A percentile compares a stretch with the other conserved stretches of the same genome.
phyloP scores from a whole-genome alignment of 2,113 vertebrate species.

The Sebastes fasciatus region DNA sequence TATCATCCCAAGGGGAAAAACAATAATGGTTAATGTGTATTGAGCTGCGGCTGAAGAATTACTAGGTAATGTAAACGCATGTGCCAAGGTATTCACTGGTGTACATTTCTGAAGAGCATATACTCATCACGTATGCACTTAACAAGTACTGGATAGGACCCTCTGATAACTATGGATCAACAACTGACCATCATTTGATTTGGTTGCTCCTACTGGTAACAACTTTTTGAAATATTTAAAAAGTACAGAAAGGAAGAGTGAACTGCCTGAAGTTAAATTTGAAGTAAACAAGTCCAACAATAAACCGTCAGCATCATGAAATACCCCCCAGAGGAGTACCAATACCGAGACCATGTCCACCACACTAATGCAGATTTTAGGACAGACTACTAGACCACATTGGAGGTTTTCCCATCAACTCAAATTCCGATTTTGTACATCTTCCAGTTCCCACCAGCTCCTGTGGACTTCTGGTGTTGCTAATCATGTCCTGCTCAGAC shows the following conservation, averaged over 20 bases:
- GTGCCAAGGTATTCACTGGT: not conserved
- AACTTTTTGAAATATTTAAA: not conserved
- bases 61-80: not conserved
- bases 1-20: not conserved
- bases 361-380: not conserved
- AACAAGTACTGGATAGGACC: not conserved
- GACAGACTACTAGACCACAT: not conserved
- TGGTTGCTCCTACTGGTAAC: not conserved
- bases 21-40: conserved; percentile 12
- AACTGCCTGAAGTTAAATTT: not conserved
- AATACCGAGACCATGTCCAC: not conserved
- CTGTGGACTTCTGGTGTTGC: not conserved
- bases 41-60: not conserved
- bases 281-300: not conserved
- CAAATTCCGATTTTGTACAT: not conserved
- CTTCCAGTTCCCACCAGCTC: not conserved
- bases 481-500: not conserved
- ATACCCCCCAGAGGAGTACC: not conserved
- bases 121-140: not conserved
- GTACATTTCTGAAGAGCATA: not conserved
- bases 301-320: not conserved
- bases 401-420: not conserved
- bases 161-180: not conserved
- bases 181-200: not conserved
- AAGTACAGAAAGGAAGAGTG: not conserved